phyloP scores from a whole-genome alignment of 2,113 vertebrate species.

The Oxyura jamaicensis region DNA sequence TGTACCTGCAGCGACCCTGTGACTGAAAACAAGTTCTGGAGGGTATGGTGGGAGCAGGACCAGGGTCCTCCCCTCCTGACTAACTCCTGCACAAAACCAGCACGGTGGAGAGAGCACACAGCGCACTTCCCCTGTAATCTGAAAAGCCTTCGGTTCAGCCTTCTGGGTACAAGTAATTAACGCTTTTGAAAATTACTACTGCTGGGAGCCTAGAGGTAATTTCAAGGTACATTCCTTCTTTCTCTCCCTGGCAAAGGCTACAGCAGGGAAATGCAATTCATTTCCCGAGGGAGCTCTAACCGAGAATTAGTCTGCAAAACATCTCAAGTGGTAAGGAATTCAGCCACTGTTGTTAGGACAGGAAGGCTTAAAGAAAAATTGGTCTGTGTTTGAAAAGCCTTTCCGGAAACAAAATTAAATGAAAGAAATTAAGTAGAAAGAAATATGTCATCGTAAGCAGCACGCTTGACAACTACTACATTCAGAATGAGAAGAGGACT shows the following conservation, averaged over 20 bases:
- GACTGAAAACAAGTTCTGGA: background rate
- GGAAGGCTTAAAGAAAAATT: constrained; percentile 2
- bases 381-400: background rate
- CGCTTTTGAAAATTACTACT: background rate
- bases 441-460: background rate
- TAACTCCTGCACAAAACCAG: background rate
- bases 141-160: background rate
- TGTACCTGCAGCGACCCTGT: background rate
- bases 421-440: background rate
- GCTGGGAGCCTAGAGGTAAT: background rate
- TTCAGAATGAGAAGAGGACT: background rate
- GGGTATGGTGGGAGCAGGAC: background rate
- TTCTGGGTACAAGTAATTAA: background rate
- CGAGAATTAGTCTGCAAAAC: background rate
- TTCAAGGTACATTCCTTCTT: background rate
- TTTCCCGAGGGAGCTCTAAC: background rate
- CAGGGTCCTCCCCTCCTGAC: background rate
- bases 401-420: background rate
- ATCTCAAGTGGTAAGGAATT: background rate
- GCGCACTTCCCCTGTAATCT: background rate
- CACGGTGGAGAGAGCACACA: background rate
- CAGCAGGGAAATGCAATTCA: background rate
- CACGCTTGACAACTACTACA: background rate
- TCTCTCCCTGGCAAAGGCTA: background rate
- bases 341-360: background rate